Evolutionary conservation across 2,797 vertebrate species (phyloP), one percentile per base, ranked within the genome.

Genomic region (Sciurus carolinensis): DNA sequence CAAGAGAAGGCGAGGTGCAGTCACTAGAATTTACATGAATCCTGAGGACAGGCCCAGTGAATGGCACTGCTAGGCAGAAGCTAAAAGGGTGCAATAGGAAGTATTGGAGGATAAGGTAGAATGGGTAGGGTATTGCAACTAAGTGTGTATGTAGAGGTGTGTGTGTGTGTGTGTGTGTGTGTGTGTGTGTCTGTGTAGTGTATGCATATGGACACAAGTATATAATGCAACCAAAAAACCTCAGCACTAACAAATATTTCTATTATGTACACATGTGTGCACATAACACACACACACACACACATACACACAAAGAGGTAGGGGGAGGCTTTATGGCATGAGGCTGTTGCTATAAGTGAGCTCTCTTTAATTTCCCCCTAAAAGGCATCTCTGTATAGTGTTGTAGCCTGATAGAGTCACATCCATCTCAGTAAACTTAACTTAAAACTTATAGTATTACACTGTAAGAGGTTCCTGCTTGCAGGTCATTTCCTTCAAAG

Each of bases 301-400:
- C 26, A 28, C 20, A 66, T 42, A 90, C 0, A 52, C 7, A 92
- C 67, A 79, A 36, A 76, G 15, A n/a, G 71, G 15, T n/a, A n/a
- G 69, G 30, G 28, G 33, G 3, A 71, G 22, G 13, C 5, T 90
- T 80, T 69, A 69, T 36, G 47, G 3, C 17, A 72, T 42, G 14
- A 88, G 57, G 26, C 33, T 79, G 1, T n/a, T 57, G 36, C 47
- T 87, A 14, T 15, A 72, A 80, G 36, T 17, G 90, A 14, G 10
- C 5, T 89, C 62, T 88, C 93, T 57, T 57, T 67, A 71, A 80
- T 91, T 88, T 94, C 30, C 11, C n/a, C 33, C 66, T 95, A 85
- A 91, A 95, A 90, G 7, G 0, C 33, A 84, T 47, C 10, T 80
- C 24, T 22, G 66, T 62, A 20, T 85, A 36, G 30, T 67, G 14